A percentile compares a stretch with the other conserved stretches of the same genome.
phyloP scores from a whole-genome alignment of 2,888 invertebrate species.

The Pseudococcus jackbeardsleyi region DNA sequence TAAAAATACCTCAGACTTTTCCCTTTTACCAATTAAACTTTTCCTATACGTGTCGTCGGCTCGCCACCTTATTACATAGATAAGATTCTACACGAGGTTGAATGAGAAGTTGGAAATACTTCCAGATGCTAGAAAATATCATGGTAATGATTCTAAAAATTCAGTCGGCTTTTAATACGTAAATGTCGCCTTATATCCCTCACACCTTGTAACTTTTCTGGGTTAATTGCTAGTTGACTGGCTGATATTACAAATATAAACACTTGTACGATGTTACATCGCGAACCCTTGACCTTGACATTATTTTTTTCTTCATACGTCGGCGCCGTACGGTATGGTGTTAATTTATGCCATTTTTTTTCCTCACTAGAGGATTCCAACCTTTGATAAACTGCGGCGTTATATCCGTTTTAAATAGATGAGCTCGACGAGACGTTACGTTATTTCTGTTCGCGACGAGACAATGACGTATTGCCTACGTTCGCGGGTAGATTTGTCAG shows the following conservation, averaged over 20 bases:
- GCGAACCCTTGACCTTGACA: neutral
- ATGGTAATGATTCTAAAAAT: neutral
- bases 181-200: too few relatives aligned
- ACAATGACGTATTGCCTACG: neutral
- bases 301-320: neutral
- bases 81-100: neutral
- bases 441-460: neutral
- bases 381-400: neutral
- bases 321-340: neutral
- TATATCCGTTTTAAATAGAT: slow-evolving; percentile 1
- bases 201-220: neutral
- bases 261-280: neutral
- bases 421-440: neutral
- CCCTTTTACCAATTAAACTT: neutral
- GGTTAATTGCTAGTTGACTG: neutral
- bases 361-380: neutral
- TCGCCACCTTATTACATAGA: neutral
- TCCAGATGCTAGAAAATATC: neutral
- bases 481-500: neutral
- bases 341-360: neutral
- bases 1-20: neutral
- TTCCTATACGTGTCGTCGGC: neutral
- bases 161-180: neutral
- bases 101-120: neutral
- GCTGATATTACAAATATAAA: neutral